Evolutionary conservation across 2,888 invertebrate genomes (phyloP), one percentile per base, ranked within the genome.

Genomic region (Geophilus truncorum): DNA sequence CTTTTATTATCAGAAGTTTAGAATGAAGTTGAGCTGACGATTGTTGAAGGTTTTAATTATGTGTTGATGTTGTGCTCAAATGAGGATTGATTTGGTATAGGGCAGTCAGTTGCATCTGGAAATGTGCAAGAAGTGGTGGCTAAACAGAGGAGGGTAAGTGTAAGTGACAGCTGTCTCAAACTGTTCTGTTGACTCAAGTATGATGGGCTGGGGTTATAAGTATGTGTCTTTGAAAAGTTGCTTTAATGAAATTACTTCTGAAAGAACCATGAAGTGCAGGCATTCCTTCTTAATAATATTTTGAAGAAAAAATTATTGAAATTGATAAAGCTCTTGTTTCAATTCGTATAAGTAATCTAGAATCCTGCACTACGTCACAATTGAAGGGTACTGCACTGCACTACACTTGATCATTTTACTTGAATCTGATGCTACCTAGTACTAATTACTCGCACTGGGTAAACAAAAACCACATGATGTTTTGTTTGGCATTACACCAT

Each of bases 131-230:
- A 70, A 70, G 28, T 70, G 70, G 28, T 70, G 28, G 70, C 70
- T 70, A 70, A 70, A 28, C 70, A 10, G 23, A 70, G 28, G 25
- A 70, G 70, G 70, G 70, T 70, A 70, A 70, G 70, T 70, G 70
- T 70, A 70, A 25, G 70, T 70, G 70, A 70, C 70, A 70, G 70
- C 70, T 70, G 70, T 70, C 70, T 70, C 70, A 70, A 70, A 70
- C 70, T 70, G 70, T 70, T 70, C 70, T 70, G 70, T 23, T 70
- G 70, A 70, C 70, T 70, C 70, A 10, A 28, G 70, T 25, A 28
- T 70, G 70, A 70, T 70, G 28, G 57, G 70, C 70, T 70, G 9
- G 70, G 70, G 28, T 70, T 28, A 70, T 70, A 70, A 70, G 70
- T 70, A 23, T 18, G 57, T 57, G 70, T 70, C 70, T 25, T 28